phyloP scores from a whole-genome alignment of 2,797 vertebrate genomes.

The Amblyraja radiata region DNA sequence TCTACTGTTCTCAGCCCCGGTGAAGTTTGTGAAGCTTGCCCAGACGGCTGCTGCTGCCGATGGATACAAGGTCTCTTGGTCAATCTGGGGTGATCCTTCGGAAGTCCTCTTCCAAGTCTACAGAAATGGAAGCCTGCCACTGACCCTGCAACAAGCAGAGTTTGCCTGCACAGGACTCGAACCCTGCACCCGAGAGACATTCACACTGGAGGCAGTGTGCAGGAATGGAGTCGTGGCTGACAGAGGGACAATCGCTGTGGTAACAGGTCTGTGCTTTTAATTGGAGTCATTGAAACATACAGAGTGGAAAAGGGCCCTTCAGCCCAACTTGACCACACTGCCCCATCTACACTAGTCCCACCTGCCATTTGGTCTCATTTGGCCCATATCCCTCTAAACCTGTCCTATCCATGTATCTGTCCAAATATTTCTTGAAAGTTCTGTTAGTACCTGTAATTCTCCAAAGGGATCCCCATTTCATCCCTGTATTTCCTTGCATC shows the following conservation, averaged over 20 bases:
- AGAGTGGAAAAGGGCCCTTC: too few relatives aligned
- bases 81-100: slow-evolving; percentile 48
- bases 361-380: too few relatives aligned
- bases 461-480: too few relatives aligned
- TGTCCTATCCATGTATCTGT: too few relatives aligned
- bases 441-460: too few relatives aligned
- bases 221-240: not conserved
- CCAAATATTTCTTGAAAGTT: too few relatives aligned
- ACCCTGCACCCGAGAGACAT: slow-evolving; percentile 48
- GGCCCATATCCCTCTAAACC: too few relatives aligned
- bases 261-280: not conserved
- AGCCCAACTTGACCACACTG: too few relatives aligned
- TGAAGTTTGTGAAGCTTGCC: slow-evolving; percentile 48
- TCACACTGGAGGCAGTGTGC: slow-evolving; percentile 56
- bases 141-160: slow-evolving; percentile 46
- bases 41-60: slow-evolving; percentile 47
- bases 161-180: slow-evolving; percentile 48
- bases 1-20: slow-evolving; percentile 47
- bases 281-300: not conserved
- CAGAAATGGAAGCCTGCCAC: slow-evolving; percentile 48
- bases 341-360: too few relatives aligned
- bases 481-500: too few relatives aligned
- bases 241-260: not conserved
- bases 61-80: slow-evolving; percentile 57
- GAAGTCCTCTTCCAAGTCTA: slow-evolving; percentile 50